Conservation (phyloP, 1,140 invertebrate species). For the Saccostrea glomerata region DNA sequence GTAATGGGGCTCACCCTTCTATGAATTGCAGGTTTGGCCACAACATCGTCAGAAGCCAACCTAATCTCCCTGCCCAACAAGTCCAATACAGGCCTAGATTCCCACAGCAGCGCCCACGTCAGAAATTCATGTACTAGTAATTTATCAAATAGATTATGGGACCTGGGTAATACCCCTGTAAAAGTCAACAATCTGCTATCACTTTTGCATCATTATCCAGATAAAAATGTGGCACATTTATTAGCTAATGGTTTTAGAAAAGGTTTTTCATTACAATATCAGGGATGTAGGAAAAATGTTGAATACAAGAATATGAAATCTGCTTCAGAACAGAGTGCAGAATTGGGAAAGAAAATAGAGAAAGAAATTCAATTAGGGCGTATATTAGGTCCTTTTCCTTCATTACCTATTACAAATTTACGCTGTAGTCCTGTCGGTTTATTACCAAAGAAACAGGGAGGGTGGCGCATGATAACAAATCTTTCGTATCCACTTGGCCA, state of each 20-base stretch:
- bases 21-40: background rate
- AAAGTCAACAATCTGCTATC: slow-evolving; percentile 19
- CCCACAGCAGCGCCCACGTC: background rate
- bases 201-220: slow-evolving; percentile 36
- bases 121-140: background rate
- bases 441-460: slow-evolving; percentile 10
- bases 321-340: too few species aligned
- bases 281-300: too few species aligned
- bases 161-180: slow-evolving; percentile 14
- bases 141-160: background rate
- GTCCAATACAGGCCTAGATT: too few species aligned
- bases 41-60: too few species aligned
- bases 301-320: too few species aligned
- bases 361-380: too few species aligned
- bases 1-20: background rate
- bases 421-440: slow-evolving; percentile 19
- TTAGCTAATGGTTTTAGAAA: slow-evolving; percentile 28
- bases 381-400: too few species aligned
- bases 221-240: slow-evolving; percentile 12
- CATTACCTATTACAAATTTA: too few species aligned
- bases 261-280: background rate
- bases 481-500: background rate
- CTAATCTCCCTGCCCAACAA: too few species aligned
- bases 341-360: too few species aligned
- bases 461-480: slow-evolving; percentile 13